Conservation (phyloP, 2,113 vertebrate species). For the Leucosticte australis region DNA sequence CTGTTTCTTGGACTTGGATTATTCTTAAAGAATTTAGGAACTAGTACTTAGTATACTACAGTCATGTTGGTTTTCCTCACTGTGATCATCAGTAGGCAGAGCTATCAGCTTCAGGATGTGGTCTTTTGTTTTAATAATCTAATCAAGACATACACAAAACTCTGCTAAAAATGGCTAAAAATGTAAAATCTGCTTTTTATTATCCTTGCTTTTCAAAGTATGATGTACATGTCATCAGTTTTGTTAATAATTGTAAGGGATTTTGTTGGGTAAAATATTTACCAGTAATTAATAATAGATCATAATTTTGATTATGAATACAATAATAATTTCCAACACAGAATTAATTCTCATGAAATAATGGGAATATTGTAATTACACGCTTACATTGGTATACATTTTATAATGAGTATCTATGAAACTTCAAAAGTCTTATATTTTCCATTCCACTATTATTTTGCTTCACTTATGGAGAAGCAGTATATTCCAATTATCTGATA, state of each 20-base stretch:
- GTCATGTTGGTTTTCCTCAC: neutral
- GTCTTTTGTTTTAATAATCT: neutral
- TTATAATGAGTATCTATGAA: neutral
- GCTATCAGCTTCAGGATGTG: neutral
- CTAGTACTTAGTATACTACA: neutral
- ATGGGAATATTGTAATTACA: neutral
- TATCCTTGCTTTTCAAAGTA: neutral
- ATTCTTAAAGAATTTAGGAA: neutral
- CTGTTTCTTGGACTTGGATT: neutral
- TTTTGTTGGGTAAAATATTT: neutral
- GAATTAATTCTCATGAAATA: neutral
- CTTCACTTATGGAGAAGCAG: neutral
- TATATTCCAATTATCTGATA: neutral
- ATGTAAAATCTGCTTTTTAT: neutral
- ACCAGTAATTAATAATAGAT: neutral
- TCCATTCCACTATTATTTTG: neutral
- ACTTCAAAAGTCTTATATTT: neutral
- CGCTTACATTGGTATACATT: neutral
- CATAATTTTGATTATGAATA: neutral
- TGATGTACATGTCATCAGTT: neutral
- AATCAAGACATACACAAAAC: neutral
- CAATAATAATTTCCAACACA: neutral
- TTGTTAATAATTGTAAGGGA: neutral
- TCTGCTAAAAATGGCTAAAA: neutral
- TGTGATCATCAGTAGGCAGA: neutral